Evolutionary conservation across 2,888 invertebrate species (phyloP), one percentile per base, ranked within the genome.

Genomic region (Catotricha subobsoleta): DNA sequence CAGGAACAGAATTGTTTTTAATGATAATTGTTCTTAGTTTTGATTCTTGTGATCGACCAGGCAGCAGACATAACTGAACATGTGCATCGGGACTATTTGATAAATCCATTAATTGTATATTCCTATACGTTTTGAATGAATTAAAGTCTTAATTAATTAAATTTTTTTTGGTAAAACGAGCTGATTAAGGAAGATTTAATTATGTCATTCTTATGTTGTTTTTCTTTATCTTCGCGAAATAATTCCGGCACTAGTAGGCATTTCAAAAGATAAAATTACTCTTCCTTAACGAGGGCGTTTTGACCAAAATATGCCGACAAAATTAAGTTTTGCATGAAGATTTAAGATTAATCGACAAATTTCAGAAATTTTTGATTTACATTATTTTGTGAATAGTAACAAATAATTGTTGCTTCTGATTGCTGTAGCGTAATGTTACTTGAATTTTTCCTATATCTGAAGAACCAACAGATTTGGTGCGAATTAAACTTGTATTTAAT

Each of bases 1-100:
- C 71, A 0, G 92, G 91, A 68, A 84, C 86, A 54, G 88, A 87
- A 55, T 78, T 87, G 59, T 92, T 88, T 57, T 88, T 90, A 23
- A 59, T 52, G 53, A 82, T 80, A 49, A 69, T 71, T 10, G 90
- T 90, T 64, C 87, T 88, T 34, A 87, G 73, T 60, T 90, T 90
- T 0, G 82, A 77, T 48, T 87, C 86, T 61, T 83, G 84, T 36
- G 80, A 72, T 42, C 84, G 73, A 42, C 83, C 84, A 0, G 90
- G 90, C 44, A 88, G 65, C 48, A 90, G 65, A 58, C 90, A 87
- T 21, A 91, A 59, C 58, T 90, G 90, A 0, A 90, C 87, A 56
- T 90, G 90, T 0, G 88, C 83, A 64, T 90, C 87, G 2, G 88
- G 90, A 52, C 86, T 76, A 57, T 79, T 83, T 46, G 72, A 70